Conservation (phyloP, 2,888 invertebrate species). For the Seladonia tumulorum region DNA sequence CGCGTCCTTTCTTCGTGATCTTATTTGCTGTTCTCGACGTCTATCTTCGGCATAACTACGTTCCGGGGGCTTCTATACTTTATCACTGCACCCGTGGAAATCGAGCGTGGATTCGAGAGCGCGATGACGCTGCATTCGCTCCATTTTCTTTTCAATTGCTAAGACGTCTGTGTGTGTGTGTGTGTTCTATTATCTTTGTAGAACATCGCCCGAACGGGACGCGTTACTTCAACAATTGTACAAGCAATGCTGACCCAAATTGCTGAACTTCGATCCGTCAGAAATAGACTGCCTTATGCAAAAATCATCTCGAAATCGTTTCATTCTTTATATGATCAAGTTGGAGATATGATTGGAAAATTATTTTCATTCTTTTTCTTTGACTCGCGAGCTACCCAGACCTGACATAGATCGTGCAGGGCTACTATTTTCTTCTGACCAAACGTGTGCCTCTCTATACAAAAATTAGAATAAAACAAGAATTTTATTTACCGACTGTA, state of each 20-base stretch:
- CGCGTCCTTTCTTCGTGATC: conserved; percentile 61
- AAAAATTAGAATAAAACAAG: neutral
- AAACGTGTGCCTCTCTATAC: too few relatives aligned
- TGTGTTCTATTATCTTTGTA: neutral
- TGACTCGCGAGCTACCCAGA: too few relatives aligned
- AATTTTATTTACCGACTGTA: neutral
- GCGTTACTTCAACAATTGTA: neutral
- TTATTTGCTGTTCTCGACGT: conserved; percentile 61
- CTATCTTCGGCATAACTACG: conserved; percentile 50
- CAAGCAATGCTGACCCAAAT: neutral
- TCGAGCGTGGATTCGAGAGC: conserved; percentile 46
- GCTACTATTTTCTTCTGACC: too few relatives aligned
- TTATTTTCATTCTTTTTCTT: too few relatives aligned
- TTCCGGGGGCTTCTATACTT: conserved; percentile 34
- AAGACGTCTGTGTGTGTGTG: neutral
- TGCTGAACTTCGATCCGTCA: neutral
- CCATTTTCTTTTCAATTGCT: neutral
- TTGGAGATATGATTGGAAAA: too few relatives aligned
- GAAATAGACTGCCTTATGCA: neutral
- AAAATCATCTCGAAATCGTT: too few relatives aligned
- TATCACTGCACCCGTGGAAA: conserved; percentile 43
- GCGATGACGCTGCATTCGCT: neutral
- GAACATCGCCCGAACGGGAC: neutral
- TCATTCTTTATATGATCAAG: too few relatives aligned
- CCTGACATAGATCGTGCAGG: too few relatives aligned